Evolutionary conservation across 2,113 vertebrate genomes (phyloP).

Genomic region (Gobius niger): DNA sequence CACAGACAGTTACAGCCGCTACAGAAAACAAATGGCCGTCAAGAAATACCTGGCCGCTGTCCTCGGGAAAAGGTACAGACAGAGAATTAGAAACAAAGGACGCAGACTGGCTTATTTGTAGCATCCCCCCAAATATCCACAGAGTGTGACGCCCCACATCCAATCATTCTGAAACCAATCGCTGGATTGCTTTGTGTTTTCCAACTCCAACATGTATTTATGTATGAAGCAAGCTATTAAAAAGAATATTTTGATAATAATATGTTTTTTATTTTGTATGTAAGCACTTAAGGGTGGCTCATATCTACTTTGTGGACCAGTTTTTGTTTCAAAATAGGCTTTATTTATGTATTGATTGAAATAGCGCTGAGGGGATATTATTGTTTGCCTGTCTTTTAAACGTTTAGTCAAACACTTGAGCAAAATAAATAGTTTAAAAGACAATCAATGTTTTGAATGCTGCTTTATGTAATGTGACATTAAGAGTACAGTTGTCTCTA

Average conservation of each 20-base stretch:
- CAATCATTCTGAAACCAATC: slow-evolving; percentile 89
- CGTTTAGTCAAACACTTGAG: slow-evolving; percentile 62
- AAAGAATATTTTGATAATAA: slow-evolving; percentile 99
- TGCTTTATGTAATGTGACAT: slow-evolving; percentile 91
- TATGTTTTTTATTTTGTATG: slow-evolving; percentile 96
- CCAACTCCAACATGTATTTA: slow-evolving; percentile 98
- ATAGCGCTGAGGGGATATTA: slow-evolving; percentile 72
- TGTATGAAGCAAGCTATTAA: slow-evolving; percentile 99
- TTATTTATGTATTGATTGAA: slow-evolving; percentile 83
- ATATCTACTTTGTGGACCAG: slow-evolving; percentile 94
- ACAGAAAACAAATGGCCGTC: slow-evolving; percentile 99
- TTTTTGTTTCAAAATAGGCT: slow-evolving; percentile 76
- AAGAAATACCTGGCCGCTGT: slow-evolving; percentile 99
- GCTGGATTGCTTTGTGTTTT: slow-evolving; percentile 87
- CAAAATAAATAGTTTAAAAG: slow-evolving; percentile 89
- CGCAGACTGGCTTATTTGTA: slow-evolving; percentile 96
- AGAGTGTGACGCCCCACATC: slow-evolving; percentile 82
- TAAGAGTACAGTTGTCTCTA: slow-evolving; percentile 98
- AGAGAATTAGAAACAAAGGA: slow-evolving; percentile 99
- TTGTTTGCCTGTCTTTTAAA: slow-evolving; percentile 93
- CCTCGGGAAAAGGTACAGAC: slow-evolving; percentile 99
- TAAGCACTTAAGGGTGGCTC: slow-evolving; percentile 93
- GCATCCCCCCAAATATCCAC: slow-evolving; percentile 75
- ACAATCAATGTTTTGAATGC: slow-evolving; percentile 97
- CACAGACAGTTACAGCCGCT: slow-evolving; percentile 99